These are phyloP conservation scores for Nemopilema nomurai DNA, from an alignment of 30 jellyfish, hydroid and myxozoan species.

Conservation along the genomic window DNA sequence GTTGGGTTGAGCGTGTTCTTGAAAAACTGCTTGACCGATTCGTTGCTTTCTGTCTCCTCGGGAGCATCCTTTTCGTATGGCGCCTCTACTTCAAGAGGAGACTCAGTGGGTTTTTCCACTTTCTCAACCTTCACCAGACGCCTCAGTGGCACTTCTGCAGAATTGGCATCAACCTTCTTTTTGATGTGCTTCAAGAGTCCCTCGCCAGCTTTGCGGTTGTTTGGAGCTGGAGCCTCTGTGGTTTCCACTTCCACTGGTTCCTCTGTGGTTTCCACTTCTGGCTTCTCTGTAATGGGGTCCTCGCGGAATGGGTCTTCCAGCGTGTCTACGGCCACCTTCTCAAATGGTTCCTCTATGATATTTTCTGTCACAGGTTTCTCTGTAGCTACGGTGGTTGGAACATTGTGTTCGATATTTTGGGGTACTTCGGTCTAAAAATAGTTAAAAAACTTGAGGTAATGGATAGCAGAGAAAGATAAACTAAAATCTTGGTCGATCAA, in stretches of 20 bases:
- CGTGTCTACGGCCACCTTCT: background rate
- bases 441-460: background rate
- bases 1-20: constrained; percentile 53
- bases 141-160: too few relatives aligned
- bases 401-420: background rate
- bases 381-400: background rate
- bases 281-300: background rate
- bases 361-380: background rate
- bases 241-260: background rate
- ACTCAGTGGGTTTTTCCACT: background rate
- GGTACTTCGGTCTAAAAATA: background rate
- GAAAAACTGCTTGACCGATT: constrained; percentile 29
- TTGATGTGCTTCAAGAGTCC: background rate
- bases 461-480: too few relatives aligned
- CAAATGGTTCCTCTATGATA: background rate
- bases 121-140: too few relatives aligned
- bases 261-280: background rate
- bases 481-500: too few relatives aligned
- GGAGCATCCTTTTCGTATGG: constrained; percentile 14
- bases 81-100: constrained; percentile 1
- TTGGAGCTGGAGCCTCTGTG: background rate
- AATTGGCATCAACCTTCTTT: too few relatives aligned
- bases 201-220: background rate
- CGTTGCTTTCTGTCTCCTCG: constrained; percentile 20
- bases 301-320: background rate